Evolutionary conservation across 1,140 invertebrate species (phyloP).

Genomic region (Dinoponera quadriceps): DNA sequence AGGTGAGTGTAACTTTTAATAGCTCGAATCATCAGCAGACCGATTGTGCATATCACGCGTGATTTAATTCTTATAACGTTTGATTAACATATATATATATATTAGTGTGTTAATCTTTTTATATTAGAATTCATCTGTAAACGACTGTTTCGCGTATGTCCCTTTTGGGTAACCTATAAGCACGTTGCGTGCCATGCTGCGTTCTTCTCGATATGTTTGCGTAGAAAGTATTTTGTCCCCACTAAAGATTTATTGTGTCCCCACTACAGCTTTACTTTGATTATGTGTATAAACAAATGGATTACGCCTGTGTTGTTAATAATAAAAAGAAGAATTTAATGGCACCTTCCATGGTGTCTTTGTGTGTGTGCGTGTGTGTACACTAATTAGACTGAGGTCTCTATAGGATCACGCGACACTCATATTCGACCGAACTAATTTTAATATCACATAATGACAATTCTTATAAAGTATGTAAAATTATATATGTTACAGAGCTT

Average conservation of each 20-base stretch:
- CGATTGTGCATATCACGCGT: not conserved
- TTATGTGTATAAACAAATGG: not conserved
- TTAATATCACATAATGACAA: not conserved
- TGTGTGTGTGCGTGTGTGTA: too few species aligned
- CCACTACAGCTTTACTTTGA: not conserved
- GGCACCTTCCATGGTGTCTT: too few species aligned
- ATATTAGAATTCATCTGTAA: not conserved
- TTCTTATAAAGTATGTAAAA: not conserved
- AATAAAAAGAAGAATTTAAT: too few species aligned
- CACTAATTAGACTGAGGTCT: too few species aligned
- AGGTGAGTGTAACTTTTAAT: not conserved
- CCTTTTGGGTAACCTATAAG: slow-evolving; percentile 16
- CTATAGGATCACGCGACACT: too few species aligned
- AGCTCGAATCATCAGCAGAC: too few species aligned
- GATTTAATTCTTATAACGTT: not conserved
- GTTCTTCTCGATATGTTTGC: not conserved
- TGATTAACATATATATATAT: too few species aligned
- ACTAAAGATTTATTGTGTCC: not conserved
- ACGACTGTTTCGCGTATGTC: not conserved
- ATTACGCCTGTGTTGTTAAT: too few species aligned
- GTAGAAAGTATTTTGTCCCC: not conserved
- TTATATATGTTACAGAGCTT: not conserved
- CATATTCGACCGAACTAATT: too few species aligned
- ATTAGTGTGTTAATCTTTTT: not conserved
- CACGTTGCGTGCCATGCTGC: not conserved